phyloP scores from a whole-genome alignment of 2,888 invertebrate genomes.

The Limulus polyphemus region DNA sequence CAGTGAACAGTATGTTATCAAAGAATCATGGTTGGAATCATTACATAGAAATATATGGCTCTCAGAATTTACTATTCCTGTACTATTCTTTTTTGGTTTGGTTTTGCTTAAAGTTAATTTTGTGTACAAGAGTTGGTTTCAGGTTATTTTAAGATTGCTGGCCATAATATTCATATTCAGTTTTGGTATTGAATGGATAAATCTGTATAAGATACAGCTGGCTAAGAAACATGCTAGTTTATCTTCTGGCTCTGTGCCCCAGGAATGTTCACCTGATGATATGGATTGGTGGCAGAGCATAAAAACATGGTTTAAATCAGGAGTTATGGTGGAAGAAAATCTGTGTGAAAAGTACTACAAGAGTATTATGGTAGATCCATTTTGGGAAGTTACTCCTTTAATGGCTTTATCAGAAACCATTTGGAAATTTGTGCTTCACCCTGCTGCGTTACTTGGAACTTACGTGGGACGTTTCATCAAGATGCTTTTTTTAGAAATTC shows the following conservation, averaged over 20 bases:
- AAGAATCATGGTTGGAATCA: too few relatives aligned
- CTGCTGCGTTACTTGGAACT: background rate
- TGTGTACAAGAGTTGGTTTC: too few relatives aligned
- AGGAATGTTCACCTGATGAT: background rate
- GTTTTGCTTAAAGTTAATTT: too few relatives aligned
- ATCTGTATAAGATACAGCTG: slow-evolving; percentile 8
- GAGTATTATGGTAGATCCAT: slow-evolving; percentile 18
- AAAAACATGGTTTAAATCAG: background rate
- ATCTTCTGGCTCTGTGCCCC: background rate
- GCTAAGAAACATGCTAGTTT: slow-evolving; percentile 13
- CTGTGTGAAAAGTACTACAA: slow-evolving; percentile 11
- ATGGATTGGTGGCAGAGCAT: too few relatives aligned
- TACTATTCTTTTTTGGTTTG: too few relatives aligned
- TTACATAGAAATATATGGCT: too few relatives aligned
- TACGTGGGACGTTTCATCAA: too few relatives aligned
- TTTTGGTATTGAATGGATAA: slow-evolving; percentile 2
- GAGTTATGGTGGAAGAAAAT: slow-evolving; percentile 3
- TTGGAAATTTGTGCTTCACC: slow-evolving; percentile 12
- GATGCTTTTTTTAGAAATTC: too few relatives aligned
- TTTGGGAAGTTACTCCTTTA: slow-evolving; percentile 18
- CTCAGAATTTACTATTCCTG: too few relatives aligned
- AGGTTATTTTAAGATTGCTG: too few relatives aligned
- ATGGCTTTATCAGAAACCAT: slow-evolving; percentile 10
- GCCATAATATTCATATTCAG: too few relatives aligned
- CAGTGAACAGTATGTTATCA: too few relatives aligned